phyloP scores from a whole-genome alignment of 2,888 invertebrate genomes.

The Digitonthophagus gazella region DNA sequence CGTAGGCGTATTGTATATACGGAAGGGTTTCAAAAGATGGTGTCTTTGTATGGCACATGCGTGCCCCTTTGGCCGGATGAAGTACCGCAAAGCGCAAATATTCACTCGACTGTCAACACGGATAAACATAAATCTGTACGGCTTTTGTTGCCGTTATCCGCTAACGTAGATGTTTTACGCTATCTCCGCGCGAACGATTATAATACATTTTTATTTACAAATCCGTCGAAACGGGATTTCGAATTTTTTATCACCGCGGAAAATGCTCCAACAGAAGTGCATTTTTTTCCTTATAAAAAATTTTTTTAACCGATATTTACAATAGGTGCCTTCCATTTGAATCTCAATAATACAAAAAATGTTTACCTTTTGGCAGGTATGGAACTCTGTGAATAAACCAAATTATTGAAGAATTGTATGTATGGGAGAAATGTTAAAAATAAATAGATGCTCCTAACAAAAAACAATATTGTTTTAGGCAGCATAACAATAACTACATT shows the following conservation, averaged over 20 bases:
- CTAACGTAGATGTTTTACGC: constrained; percentile 1
- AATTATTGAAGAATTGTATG: too few species aligned
- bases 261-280: not conserved
- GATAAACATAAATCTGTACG: constrained; percentile 10
- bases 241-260: not conserved
- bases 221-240: not conserved
- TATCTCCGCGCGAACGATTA: not conserved
- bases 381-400: too few species aligned
- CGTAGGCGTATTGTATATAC: constrained; percentile 1
- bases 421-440: too few species aligned
- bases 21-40: constrained; percentile 10
- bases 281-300: not conserved
- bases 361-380: too few species aligned
- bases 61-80: not conserved
- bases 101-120: constrained; percentile 12
- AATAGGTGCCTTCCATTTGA: too few species aligned
- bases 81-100: constrained; percentile 5
- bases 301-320: too few species aligned
- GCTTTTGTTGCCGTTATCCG: constrained; percentile 12
- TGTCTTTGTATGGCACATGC: not conserved
- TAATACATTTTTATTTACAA: not conserved
- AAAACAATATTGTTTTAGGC: too few species aligned
- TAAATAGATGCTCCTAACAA: too few species aligned
- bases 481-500: too few species aligned
- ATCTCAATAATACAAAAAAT: too few species aligned